Evolutionary conservation across 2,888 invertebrate genomes (phyloP).

Genomic region (Hydraecia micacea): DNA sequence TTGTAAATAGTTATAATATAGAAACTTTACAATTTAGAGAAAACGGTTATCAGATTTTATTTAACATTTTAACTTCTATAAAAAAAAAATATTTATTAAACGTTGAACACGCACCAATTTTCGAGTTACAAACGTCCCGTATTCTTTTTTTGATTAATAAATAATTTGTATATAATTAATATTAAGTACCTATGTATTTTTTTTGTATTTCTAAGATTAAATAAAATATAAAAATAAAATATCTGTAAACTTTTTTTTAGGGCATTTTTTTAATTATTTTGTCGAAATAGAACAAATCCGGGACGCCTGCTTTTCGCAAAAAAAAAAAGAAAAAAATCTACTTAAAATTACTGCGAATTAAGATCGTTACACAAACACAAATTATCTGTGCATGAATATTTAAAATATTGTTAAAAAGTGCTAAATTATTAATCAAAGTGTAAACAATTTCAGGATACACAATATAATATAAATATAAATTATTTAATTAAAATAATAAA

Average conservation of each 20-base stretch:
- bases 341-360: conserved; percentile 58
- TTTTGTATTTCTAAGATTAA: conserved; percentile 14
- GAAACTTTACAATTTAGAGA: conserved; percentile 62
- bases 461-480: conserved; percentile 56
- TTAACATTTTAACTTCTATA: conserved; percentile 58
- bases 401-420: conserved; percentile 62
- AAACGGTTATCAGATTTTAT: conserved; percentile 60
- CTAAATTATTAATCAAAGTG: conserved; percentile 62
- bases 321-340: conserved; percentile 47
- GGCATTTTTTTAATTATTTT: conserved; percentile 10
- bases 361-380: conserved; percentile 55
- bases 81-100: conserved; percentile 38
- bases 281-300: conserved; percentile 10
- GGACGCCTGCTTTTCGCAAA: conserved; percentile 50
- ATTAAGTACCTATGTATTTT: background rate
- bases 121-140: conserved; percentile 54
- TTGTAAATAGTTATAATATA: conserved; percentile 61
- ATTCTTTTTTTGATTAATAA: conserved; percentile 2
- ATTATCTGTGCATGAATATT: conserved; percentile 63
- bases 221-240: conserved; percentile 50
- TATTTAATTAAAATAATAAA: conserved; percentile 34
- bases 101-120: conserved; percentile 62
- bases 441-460: conserved; percentile 55
- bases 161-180: background rate
- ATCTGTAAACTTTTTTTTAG: conserved; percentile 10